Base-by-base conservation (phyloP, 2,797 vertebrate genomes). In the Allobates femoralis region DNA sequence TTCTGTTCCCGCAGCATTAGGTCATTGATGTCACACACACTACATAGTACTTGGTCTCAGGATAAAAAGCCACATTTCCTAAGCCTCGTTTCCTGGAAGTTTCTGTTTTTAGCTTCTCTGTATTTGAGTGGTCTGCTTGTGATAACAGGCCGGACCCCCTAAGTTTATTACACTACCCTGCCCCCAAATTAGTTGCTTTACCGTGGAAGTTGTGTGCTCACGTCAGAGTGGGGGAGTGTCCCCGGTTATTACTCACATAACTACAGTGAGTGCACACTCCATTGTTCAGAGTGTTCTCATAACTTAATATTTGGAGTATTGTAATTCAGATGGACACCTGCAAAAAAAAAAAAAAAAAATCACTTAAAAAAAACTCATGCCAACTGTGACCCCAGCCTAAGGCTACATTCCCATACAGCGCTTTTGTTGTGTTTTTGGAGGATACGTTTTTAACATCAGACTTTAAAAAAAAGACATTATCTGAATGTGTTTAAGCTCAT, bases 291-390 rank as follows among this genome's bases (percentile, higher is more conserved):
- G 78, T 88, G 82, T 84, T 77, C 16, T 81, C 77, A 81, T 88
- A 56, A 71, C n/a, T 32, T 66, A 75, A 84, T 60, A 32, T 85
- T 69, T 78, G 46, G 79, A 77, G 15, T 81, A 75, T 81, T 71
- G 71, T 73, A 86, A 86, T 86, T 81, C 81, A 86, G 79, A 86
- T 86, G 85, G 79, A 71, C 85, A 67, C 41, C 79, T 51, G 16
- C 69, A 86, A n/a, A n/a, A n/a, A n/a, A n/a, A n/a, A n/a, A n/a
- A n/a, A n/a, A n/a, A n/a, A n/a, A n/a, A n/a, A n/a, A n/a, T n/a
- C n/a, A n/a, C n/a, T n/a, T n/a, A n/a, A n/a, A n/a, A n/a, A n/a
- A n/a, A n/a, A n/a, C n/a, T n/a, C n/a, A n/a, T n/a, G n/a, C n/a
- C n/a, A n/a, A n/a, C n/a, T n/a, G n/a, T n/a, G n/a, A n/a, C n/a